These are phyloP conservation scores for Diploptera punctata DNA, from an alignment of 2,888 invertebrate species.

Conservation along the genomic window DNA sequence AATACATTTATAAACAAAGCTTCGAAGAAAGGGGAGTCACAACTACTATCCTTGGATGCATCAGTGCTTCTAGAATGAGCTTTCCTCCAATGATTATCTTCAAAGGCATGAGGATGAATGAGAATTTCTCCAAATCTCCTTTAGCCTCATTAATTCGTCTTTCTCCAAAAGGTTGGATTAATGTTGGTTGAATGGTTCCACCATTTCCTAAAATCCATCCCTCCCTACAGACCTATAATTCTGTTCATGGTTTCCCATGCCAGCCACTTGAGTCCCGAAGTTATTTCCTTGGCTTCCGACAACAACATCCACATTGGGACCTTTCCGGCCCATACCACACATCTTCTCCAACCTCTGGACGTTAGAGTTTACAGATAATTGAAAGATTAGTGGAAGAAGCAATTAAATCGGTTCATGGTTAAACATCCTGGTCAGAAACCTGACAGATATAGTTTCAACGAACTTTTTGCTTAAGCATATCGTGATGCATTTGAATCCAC, in stretches of 20 bases:
- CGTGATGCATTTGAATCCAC: constrained; percentile 3
- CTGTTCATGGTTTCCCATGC: constrained; percentile 8
- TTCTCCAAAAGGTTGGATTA: constrained; percentile 25
- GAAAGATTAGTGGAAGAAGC: constrained; percentile 11
- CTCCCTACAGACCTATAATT: not conserved
- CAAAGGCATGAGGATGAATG: constrained; percentile 18
- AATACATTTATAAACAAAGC: constrained; percentile 13
- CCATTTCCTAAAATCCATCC: too few species aligned
- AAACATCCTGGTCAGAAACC: constrained; percentile 3
- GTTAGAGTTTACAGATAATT: not conserved
- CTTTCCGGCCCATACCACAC: constrained; percentile 4
- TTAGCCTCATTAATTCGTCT: constrained; percentile 11
- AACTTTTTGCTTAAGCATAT: too few species aligned
- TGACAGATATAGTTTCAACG: constrained; percentile 1
- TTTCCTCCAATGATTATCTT: constrained; percentile 13
- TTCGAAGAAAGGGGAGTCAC: not conserved
- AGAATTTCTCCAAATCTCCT: not conserved
- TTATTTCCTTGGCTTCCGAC: constrained; percentile 3
- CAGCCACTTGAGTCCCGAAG: constrained; percentile 10
- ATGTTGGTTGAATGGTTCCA: constrained; percentile 13
- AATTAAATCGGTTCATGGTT: not conserved
- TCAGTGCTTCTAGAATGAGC: constrained; percentile 18
- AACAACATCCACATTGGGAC: constrained; percentile 16
- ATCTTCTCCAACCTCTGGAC: constrained; percentile 20
- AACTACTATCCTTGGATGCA: not conserved